phyloP scores from a whole-genome alignment of 2,113 vertebrate genomes.

The Campylomormyrus numenius region DNA sequence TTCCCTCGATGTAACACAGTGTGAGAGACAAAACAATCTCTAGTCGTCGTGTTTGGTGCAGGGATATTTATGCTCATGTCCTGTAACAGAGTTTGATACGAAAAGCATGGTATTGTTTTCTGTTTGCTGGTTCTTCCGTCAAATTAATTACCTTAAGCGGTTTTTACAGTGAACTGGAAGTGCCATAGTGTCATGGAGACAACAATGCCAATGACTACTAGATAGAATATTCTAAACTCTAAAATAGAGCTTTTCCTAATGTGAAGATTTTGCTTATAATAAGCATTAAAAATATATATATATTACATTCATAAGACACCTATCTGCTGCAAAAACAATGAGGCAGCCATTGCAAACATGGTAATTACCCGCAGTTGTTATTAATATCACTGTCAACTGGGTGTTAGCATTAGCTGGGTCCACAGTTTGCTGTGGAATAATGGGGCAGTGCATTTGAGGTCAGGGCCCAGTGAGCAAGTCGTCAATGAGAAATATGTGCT shows the following conservation, averaged over 20 bases:
- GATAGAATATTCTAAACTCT: not conserved
- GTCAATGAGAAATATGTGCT: not conserved
- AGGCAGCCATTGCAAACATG: not conserved
- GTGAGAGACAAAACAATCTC: not conserved
- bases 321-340: not conserved
- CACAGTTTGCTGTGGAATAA: not conserved
- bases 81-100: not conserved
- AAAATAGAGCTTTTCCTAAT: not conserved
- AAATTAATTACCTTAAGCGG: not conserved
- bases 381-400: not conserved
- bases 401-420: not conserved
- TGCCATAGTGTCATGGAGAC: not conserved
- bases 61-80: not conserved
- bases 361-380: not conserved
- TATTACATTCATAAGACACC: not conserved
- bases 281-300: not conserved
- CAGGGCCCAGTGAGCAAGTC: not conserved
- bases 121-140: not conserved
- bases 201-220: not conserved
- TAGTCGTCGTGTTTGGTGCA: not conserved
- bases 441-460: not conserved
- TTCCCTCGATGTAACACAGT: not conserved
- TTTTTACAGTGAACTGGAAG: not conserved
- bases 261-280: not conserved
- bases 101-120: not conserved